phyloP scores from a whole-genome alignment of 2,113 vertebrate genomes.

The Eurystomus gularis region DNA sequence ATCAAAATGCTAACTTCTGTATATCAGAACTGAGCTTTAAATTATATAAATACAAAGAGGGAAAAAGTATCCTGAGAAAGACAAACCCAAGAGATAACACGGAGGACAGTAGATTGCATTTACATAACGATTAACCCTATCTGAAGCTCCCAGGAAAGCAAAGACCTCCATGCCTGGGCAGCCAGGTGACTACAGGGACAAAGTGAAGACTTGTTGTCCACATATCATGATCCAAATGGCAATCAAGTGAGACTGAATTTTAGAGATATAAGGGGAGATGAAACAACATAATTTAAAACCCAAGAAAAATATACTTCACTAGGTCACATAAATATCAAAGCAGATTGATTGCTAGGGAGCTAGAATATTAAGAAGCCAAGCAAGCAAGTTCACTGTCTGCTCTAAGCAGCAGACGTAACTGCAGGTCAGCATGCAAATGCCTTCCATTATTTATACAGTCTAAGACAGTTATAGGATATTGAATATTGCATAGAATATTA shows the following conservation, averaged over 20 bases:
- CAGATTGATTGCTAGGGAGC: slow-evolving; percentile 54
- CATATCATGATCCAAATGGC: slow-evolving; percentile 20
- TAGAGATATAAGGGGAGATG: not conserved
- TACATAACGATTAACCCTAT: not conserved
- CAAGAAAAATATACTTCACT: slow-evolving; percentile 36
- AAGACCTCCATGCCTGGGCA: not conserved
- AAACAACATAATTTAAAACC: slow-evolving; percentile 20
- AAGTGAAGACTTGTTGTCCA: not conserved
- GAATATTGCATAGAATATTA: slow-evolving; percentile 1
- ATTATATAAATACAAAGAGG: not conserved
- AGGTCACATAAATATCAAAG: slow-evolving; percentile 62
- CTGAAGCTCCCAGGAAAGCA: not conserved
- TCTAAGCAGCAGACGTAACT: slow-evolving; percentile 31
- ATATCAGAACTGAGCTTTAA: not conserved
- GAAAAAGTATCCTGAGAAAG: not conserved
- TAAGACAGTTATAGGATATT: not conserved
- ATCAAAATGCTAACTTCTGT: slow-evolving; percentile 30
- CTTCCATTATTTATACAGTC: slow-evolving; percentile 46
- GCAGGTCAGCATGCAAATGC: slow-evolving; percentile 37
- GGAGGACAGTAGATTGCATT: not conserved
- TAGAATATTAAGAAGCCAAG: slow-evolving; percentile 64
- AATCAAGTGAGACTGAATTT: slow-evolving; percentile 40
- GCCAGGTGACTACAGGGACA: not conserved
- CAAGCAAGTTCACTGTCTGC: slow-evolving; percentile 20
- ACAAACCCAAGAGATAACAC: not conserved